phyloP scores from a whole-genome alignment of 1,140 invertebrate genomes.

The Nasonia vitripennis region DNA sequence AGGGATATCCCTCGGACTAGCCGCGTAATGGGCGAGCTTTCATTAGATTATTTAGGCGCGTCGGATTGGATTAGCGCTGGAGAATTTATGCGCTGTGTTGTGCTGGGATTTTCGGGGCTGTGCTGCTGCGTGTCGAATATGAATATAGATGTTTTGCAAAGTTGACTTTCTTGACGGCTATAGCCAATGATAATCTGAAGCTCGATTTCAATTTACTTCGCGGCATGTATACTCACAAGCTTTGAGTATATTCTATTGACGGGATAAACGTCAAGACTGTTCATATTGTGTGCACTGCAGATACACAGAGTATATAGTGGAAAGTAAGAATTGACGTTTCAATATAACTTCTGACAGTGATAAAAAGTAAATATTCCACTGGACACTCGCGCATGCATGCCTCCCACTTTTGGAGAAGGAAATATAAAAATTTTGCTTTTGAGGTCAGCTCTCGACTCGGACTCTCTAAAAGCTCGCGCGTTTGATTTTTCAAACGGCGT shows the following conservation, averaged over 20 bases:
- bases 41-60: neutral
- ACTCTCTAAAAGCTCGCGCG: too few species aligned
- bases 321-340: neutral
- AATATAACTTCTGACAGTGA: neutral
- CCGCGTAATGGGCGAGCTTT: neutral
- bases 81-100: neutral
- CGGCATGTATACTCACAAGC: too few species aligned
- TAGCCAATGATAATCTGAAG: neutral
- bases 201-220: neutral
- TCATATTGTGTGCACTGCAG: neutral
- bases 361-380: neutral
- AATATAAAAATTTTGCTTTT: neutral
- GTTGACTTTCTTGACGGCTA: too few species aligned
- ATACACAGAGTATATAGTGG: neutral
- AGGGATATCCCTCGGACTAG: neutral
- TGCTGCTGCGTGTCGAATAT: neutral
- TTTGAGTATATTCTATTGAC: neutral
- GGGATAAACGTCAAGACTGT: neutral
- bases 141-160: neutral
- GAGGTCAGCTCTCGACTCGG: neutral
- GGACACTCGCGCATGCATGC: too few species aligned
- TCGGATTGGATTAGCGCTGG: too few species aligned
- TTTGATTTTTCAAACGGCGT: neutral
- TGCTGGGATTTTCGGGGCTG: neutral
- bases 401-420: neutral